phyloP scores from a whole-genome alignment of 2,888 invertebrate species.

The Caenorhabditis sinica region DNA sequence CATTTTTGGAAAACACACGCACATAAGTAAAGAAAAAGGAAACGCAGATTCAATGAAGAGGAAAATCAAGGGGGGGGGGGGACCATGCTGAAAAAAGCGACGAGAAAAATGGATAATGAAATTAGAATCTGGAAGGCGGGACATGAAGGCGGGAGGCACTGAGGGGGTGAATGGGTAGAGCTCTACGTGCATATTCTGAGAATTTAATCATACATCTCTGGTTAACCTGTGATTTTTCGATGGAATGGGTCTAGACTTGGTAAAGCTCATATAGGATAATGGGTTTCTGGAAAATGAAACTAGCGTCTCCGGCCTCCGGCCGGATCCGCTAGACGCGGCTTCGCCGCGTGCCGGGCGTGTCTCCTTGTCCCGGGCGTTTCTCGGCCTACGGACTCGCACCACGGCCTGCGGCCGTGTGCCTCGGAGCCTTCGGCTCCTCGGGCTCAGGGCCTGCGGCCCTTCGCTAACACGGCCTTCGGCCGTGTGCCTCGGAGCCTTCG shows the following conservation, averaged over 20 bases:
- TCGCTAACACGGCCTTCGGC: no score
- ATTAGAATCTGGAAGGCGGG: slow-evolving; percentile 41
- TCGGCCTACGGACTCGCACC: no score
- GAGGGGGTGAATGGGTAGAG: slow-evolving; percentile 5
- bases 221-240: neutral
- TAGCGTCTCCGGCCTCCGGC: no score
- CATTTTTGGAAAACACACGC: slow-evolving; percentile 9
- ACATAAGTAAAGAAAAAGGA: slow-evolving; percentile 10
- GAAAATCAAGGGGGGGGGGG: slow-evolving; percentile 40
- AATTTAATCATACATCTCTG: neutral
- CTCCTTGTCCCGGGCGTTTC: no score
- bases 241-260: no score
- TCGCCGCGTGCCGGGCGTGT: no score
- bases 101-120: slow-evolving; percentile 59
- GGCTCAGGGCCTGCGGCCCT: no score
- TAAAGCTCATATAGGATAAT: no score
- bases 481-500: no score
- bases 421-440: no score
- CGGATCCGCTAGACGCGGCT: no score
- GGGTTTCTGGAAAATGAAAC: neutral
- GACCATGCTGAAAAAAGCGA: slow-evolving; percentile 24
- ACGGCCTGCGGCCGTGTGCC: no score
- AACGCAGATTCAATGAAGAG: slow-evolving; percentile 54
- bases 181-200: slow-evolving; percentile 19
- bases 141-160: neutral